Evolutionary conservation across 2,888 invertebrate species (phyloP), one percentile per base, ranked within the genome.

Genomic region (Pheosia tremula): DNA sequence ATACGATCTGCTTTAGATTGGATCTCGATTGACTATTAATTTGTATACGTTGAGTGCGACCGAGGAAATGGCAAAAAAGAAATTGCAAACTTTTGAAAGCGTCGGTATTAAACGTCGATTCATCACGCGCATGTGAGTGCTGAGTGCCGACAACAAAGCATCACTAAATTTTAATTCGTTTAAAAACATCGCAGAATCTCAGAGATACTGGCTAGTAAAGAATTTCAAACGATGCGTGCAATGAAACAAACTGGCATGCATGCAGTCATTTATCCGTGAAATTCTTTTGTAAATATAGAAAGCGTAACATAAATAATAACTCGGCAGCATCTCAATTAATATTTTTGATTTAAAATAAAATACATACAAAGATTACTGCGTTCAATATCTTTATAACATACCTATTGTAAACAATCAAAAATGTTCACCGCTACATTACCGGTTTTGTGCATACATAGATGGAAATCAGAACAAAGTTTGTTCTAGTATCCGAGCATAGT

Each of bases 1-100:
- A 64, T 73, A 74, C 78, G 80, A 89, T 88, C 87, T 85, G 69
- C 69, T 83, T 85, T 80, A 84, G 89, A 92, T 92, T 88, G 85
- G 82, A 80, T 83, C 77, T 75, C 82, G 85, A 87, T 88, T 84
- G 83, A 76, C 81, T 82, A 76, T 86, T 86, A 87, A 89, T 88
- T 87, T 84, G 83, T 86, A 84, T 83, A 79, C 77, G 71, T 74
- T 76, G 62, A 58, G 55, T 57, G 60, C 61, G 61, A 61, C 45
- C 56, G 64, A 58, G 67, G 70, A 77, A 77, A 69, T 67, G 59
- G 63, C 66, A 77, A 78, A 78, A 78, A 77, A 69, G 52, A 53
- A 47, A 36, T 57, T 59, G 43, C 56, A 56, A 45, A 56, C 9
- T 11, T 59, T 47, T 62, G 38, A 62, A 74, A 72, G 74, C 74